Percentiles rank a stretch among this genome's conserved stretches.
These are phyloP conservation scores for Psittacula cyanocephala DNA, from an alignment of 2,113 vertebrate genomes.

Conservation along the genomic window DNA sequence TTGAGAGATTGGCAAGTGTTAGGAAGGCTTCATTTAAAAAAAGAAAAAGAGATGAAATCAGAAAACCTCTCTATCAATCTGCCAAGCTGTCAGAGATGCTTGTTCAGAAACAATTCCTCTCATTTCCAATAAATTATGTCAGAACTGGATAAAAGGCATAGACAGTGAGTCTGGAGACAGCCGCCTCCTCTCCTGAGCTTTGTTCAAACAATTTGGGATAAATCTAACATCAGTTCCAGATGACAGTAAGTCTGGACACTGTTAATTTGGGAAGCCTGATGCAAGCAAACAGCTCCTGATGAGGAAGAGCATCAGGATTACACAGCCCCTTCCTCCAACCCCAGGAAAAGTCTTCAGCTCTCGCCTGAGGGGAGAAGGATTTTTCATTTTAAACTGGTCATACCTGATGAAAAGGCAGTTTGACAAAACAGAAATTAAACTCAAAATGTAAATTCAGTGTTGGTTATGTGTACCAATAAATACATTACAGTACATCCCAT, in stretches of 20 bases:
- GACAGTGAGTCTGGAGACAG: conserved; percentile 48
- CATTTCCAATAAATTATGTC: conserved; percentile 42
- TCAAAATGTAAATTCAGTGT: background rate
- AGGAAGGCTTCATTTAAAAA: background rate
- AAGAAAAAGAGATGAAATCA: background rate
- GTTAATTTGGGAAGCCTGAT: background rate
- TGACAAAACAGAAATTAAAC: background rate
- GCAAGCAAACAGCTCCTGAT: background rate
- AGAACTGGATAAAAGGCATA: conserved; percentile 25
- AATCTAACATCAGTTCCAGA: background rate
- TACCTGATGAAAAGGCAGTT: background rate
- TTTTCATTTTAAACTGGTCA: background rate
- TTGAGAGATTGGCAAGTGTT: background rate
- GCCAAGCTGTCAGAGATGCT: conserved; percentile 54
- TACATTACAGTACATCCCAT: background rate
- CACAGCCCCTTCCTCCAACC: background rate
- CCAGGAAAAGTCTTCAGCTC: background rate
- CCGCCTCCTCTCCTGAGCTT: background rate
- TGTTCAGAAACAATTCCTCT: conserved; percentile 51
- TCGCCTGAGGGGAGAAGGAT: accelerated
- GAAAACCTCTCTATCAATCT: conserved; percentile 63
- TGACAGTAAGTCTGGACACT: background rate
- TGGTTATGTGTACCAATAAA: accelerated
- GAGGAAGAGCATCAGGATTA: background rate
- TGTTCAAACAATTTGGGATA: background rate